Conservation (phyloP, 2,113 vertebrate species). For the Sialia sialis region DNA sequence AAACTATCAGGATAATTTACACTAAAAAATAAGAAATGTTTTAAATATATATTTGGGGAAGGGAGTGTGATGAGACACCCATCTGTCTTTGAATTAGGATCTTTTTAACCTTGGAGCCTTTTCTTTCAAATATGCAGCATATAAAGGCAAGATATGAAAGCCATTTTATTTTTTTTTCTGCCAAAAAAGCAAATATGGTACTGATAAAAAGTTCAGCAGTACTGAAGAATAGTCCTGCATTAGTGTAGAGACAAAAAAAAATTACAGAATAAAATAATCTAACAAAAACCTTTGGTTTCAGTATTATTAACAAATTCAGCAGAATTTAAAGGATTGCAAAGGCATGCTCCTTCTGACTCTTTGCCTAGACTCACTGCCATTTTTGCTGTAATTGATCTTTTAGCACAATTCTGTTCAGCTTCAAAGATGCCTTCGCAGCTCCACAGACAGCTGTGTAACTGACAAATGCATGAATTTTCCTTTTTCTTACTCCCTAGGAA, state of each 20-base stretch:
- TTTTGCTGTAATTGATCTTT: background rate
- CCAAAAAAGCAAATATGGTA: background rate
- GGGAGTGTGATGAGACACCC: background rate
- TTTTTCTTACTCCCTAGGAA: background rate
- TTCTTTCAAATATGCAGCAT: background rate
- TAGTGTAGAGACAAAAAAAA: background rate
- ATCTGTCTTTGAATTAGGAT: background rate
- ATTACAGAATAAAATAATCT: background rate
- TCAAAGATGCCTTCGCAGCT: background rate
- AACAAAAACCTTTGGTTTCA: background rate
- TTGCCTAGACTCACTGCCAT: background rate
- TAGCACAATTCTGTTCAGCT: background rate
- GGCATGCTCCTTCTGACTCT: background rate
- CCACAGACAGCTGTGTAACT: background rate
- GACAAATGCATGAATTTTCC: background rate
- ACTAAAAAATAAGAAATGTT: background rate
- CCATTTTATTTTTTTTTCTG: background rate
- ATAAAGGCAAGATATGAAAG: background rate
- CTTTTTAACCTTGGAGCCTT: background rate
- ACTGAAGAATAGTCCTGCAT: background rate
- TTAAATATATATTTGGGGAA: rapidly evolving
- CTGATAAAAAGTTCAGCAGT: background rate
- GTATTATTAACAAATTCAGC: background rate
- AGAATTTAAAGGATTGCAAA: background rate
- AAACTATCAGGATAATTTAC: background rate